Base-by-base conservation (phyloP, 2,888 invertebrate genomes). In the Pollenia labialis region DNA sequence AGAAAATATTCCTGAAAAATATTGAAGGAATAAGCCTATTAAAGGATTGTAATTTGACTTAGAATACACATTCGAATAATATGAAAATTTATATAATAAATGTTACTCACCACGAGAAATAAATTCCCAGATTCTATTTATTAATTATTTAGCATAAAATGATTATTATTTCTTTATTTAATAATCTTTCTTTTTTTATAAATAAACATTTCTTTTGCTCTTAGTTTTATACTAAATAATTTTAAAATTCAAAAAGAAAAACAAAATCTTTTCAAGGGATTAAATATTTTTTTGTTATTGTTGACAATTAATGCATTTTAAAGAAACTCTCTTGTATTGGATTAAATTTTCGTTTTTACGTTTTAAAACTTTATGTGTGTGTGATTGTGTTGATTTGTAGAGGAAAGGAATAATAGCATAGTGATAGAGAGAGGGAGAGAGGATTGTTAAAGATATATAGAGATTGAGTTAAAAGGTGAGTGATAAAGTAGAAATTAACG, bases 71-170 rank as follows among this genome's bases (percentile, higher is more conserved):
- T n/a, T n/a, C n/a, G n/a, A n/a, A n/a, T n/a, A n/a, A n/a, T n/a
- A n/a, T n/a, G n/a, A n/a, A n/a, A n/a, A n/a, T n/a, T n/a, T n/a
- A n/a, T n/a, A n/a, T n/a, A n/a, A n/a, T n/a, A n/a, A n/a, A n/a
- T n/a, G n/a, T n/a, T n/a, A n/a, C n/a, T n/a, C n/a, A n/a, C n/a
- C n/a, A n/a, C n/a, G n/a, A n/a, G n/a, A n/a, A n/a, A n/a, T n/a
- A n/a, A n/a, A n/a, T n/a, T n/a, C n/a, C n/a, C n/a, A n/a, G n/a
- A n/a, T n/a, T n/a, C n/a, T n/a, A n/a, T n/a, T n/a, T n/a, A 68
- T 75, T 58, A 77, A 68, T 88, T 64, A 81, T 71, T 85, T 85
- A 81, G 88, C 87, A 88, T 88, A 87, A 85, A 88, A 88, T 87
- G 88, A 88, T 88, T 85, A 77, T 87, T 86, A 75, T 86, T 87